Percentiles rank a stretch among this genome's conserved stretches.
Evolutionary conservation across 2,888 invertebrate genomes (phyloP).

Genomic region (Drepana falcataria): DNA sequence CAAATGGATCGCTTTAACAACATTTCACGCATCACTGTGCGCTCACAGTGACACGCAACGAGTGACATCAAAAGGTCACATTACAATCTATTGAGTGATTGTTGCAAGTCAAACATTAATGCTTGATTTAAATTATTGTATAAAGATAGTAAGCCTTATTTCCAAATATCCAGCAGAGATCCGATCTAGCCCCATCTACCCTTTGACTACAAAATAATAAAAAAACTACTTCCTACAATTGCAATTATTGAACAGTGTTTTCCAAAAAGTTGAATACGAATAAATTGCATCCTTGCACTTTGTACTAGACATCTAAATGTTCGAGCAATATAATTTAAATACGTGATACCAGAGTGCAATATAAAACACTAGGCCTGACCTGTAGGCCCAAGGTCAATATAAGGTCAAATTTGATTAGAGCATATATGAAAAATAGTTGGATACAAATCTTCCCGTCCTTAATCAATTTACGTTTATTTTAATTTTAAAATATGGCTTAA

Average conservation of each 20-base stretch:
- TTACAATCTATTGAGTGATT: conserved; percentile 6
- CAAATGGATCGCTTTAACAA: conserved; percentile 26
- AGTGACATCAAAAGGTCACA: conserved; percentile 38
- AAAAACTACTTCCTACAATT: no score
- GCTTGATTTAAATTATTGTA: conserved; percentile 2
- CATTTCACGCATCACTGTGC: conserved; percentile 12
- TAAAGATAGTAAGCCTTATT: no score
- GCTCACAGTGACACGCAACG: conserved; percentile 24
- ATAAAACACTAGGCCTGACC: conserved; percentile 25
- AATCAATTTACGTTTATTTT: no score
- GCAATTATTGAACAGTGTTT: no score
- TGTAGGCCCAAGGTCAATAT: conserved; percentile 44
- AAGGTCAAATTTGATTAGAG: conserved; percentile 43
- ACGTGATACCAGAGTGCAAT: neutral
- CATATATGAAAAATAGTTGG: conserved; percentile 10
- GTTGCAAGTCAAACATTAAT: conserved; percentile 4
- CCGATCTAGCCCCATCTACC: no score
- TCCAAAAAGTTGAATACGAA: neutral
- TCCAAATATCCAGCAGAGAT: no score
- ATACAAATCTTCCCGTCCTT: no score
- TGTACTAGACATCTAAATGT: neutral
- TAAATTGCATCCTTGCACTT: conserved; percentile 3
- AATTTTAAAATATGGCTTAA: no score
- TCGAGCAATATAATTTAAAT: neutral
- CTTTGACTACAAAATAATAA: no score